Conservation (phyloP, 2,113 vertebrate genomes). For the Periophthalmodon schlosseri region DNA sequence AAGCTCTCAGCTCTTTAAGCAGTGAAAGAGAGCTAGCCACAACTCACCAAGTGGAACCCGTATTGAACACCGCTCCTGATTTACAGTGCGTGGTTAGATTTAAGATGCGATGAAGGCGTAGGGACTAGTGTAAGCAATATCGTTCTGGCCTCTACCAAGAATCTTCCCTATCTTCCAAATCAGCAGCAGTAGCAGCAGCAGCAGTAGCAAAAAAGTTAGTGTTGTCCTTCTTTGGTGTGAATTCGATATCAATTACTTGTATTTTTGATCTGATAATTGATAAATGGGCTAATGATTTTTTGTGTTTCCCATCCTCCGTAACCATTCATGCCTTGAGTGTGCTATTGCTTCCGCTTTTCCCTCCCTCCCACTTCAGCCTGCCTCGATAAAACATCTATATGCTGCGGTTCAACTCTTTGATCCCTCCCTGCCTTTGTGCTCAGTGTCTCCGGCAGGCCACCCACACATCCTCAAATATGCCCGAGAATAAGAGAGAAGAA, state of each 20-base stretch:
- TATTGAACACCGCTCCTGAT: constrained; percentile 51
- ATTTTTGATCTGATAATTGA: constrained; percentile 15
- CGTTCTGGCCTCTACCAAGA: constrained; percentile 8
- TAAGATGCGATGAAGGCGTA: neutral
- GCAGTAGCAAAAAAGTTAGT: neutral
- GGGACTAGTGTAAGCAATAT: constrained; percentile 22
- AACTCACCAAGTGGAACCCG: constrained; percentile 43
- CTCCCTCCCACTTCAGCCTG: constrained; percentile 39
- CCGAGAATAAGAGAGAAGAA: constrained; percentile 28
- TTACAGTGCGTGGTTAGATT: constrained; percentile 46
- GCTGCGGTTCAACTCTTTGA: constrained; percentile 47
- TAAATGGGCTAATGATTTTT: neutral
- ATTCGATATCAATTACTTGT: no score
- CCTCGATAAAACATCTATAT: constrained; percentile 25
- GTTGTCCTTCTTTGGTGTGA: neutral
- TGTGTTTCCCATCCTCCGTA: constrained; percentile 39
- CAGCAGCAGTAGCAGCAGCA: neutral
- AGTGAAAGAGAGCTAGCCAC: constrained; percentile 37
- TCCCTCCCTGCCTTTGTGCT: constrained; percentile 28
- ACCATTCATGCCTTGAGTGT: constrained; percentile 35
- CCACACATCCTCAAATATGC: constrained; percentile 60
- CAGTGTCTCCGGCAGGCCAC: constrained; percentile 55
- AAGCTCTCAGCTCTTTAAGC: constrained; percentile 52
- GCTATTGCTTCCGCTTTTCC: constrained; percentile 17
- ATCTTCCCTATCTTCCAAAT: neutral